Percentiles rank a stretch among this genome's conserved stretches.
Conservation (phyloP, 2,797 vertebrate species). For the Caiman crocodilus region DNA sequence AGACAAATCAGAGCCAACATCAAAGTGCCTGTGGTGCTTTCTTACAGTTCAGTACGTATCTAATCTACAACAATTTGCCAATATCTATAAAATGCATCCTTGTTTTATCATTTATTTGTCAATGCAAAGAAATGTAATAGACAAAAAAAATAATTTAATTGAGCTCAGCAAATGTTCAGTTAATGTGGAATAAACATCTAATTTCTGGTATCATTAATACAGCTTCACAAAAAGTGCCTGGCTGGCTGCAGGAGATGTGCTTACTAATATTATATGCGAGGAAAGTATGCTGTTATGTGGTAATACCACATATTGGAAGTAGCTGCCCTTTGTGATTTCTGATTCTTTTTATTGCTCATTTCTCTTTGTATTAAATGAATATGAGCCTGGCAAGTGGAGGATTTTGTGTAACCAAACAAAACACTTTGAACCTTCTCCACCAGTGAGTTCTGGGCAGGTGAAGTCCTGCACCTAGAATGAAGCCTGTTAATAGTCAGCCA, state of each 20-base stretch:
- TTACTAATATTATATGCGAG: neutral
- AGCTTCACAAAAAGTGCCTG: accelerated
- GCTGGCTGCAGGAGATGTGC: neutral
- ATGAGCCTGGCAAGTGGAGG: neutral
- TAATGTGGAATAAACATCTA: neutral
- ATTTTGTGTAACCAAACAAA: conserved; percentile 14
- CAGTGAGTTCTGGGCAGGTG: neutral
- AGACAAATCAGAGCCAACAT: neutral
- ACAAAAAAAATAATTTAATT: neutral
- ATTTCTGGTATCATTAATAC: neutral
- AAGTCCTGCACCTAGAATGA: too few relatives aligned
- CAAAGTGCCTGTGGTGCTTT: neutral
- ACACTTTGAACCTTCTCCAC: neutral
- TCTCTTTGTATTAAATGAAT: neutral
- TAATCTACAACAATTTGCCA: neutral
- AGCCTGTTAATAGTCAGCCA: neutral
- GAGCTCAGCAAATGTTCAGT: neutral
- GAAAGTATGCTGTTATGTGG: neutral
- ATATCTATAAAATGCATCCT: neutral
- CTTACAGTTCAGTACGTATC: neutral
- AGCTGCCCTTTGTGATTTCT: neutral
- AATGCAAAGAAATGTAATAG: neutral
- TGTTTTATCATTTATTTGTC: neutral
- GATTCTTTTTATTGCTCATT: neutral
- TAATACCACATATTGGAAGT: neutral